Conservation (phyloP, 2,113 vertebrate species). For the Apistogramma diplotaenia region DNA sequence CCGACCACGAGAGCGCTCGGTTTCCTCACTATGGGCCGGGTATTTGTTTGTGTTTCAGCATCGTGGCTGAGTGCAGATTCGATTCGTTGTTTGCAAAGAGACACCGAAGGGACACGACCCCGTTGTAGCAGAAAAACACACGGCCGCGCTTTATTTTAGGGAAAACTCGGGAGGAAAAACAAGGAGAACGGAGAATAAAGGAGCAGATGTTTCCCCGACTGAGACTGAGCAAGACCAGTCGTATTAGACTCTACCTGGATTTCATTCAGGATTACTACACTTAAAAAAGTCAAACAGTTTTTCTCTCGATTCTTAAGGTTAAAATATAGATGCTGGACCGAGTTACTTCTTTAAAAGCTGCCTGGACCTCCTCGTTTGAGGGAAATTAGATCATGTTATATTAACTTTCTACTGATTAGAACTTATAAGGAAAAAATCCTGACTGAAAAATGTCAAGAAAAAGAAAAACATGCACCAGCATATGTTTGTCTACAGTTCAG, state of each 20-base stretch:
- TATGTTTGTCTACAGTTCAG: no score
- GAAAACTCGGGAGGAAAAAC: neutral
- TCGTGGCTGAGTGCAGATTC: conserved; percentile 3
- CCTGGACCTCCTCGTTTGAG: neutral
- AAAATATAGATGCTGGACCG: neutral
- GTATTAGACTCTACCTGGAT: neutral
- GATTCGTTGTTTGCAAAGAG: neutral
- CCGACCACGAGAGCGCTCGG: conserved; percentile 1
- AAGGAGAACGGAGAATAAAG: neutral
- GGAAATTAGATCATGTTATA: no score
- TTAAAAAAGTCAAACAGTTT: neutral
- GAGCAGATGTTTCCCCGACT: neutral
- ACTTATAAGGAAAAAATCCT: neutral
- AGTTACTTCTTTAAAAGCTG: no score
- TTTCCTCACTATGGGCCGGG: neutral
- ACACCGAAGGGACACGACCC: neutral
- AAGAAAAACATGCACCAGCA: accelerated
- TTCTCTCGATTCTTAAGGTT: neutral
- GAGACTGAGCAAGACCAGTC: neutral
- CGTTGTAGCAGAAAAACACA: neutral
- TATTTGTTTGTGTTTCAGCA: conserved; percentile 28
- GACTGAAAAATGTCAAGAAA: neutral
- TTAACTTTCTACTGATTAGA: no score
- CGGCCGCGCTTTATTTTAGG: neutral
- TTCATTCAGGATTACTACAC: neutral